A percentile compares a stretch with the other conserved stretches of the same genome.
These are phyloP conservation scores for Coelopa pilipes DNA, from an alignment of 2,888 invertebrate genomes.

Conservation along the genomic window DNA sequence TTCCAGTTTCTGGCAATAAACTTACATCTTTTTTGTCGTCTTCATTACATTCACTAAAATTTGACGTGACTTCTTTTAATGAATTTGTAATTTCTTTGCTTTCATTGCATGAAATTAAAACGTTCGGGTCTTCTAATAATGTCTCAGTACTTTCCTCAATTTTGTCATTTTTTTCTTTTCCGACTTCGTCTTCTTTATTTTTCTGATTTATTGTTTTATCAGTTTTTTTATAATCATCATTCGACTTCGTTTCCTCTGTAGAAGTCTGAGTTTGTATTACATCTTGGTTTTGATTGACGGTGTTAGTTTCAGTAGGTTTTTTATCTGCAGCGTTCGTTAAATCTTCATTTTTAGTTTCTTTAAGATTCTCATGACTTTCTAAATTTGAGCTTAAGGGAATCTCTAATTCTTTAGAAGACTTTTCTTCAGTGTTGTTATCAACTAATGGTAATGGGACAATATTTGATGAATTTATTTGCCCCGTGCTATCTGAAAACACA, in stretches of 20 bases:
- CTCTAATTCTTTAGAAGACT: too few species aligned
- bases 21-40: not conserved
- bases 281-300: not conserved
- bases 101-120: not conserved
- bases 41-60: not conserved
- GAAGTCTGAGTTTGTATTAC: too few species aligned
- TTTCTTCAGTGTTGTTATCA: too few species aligned
- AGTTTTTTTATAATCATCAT: too few species aligned
- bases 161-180: not conserved
- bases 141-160: not conserved
- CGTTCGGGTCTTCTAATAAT: not conserved
- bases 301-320: constrained; percentile 35
- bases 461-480: constrained; percentile 13
- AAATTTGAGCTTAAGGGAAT: too few species aligned
- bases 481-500: constrained; percentile 54
- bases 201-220: not conserved
- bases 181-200: not conserved
- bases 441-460: too few species aligned
- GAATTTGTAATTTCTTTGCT: not conserved
- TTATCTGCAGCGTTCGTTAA: constrained; percentile 11
- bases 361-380: too few species aligned
- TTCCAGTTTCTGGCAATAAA: not conserved
- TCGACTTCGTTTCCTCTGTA: too few species aligned
- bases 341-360: too few species aligned
- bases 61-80: not conserved